Conservation (phyloP, 2,797 vertebrate genomes). For the Oreochromis grahami region DNA sequence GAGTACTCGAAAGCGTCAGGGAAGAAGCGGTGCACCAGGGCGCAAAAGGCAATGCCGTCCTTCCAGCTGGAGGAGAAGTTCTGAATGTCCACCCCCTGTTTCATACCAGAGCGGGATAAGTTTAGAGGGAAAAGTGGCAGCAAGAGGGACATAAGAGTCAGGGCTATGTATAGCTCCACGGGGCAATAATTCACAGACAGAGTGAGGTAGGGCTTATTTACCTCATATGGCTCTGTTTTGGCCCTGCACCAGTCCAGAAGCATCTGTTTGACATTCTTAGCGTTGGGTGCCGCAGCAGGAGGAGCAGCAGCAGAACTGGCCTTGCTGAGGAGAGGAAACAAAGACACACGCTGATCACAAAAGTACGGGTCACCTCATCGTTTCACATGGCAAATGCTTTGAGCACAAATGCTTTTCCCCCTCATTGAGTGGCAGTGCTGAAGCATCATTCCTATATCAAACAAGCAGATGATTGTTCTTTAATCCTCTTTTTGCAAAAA, state of each 20-base stretch:
- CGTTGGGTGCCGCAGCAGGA: slow-evolving; percentile 82
- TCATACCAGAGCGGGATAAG: not conserved
- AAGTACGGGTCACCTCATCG: not conserved
- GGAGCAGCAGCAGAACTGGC: slow-evolving; percentile 65
- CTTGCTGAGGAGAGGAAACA: slow-evolving; percentile 57
- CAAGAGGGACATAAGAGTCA: not conserved
- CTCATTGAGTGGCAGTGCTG: not conserved
- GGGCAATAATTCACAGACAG: slow-evolving; percentile 26
- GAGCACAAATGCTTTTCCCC: not conserved
- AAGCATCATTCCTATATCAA: not conserved
- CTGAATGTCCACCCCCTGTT: slow-evolving; percentile 89
- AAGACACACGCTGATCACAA: not conserved
- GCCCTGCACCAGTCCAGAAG: slow-evolving; percentile 96
- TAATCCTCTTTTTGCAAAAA: not conserved
- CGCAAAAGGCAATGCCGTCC: slow-evolving; percentile 96
- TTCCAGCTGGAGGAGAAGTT: slow-evolving; percentile 99
- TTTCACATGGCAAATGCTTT: not conserved
- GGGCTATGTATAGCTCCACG: slow-evolving; percentile 31
- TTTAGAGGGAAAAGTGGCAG: not conserved
- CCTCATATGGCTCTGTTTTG: slow-evolving; percentile 96
- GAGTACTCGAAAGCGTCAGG: slow-evolving; percentile 93
- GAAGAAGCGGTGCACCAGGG: slow-evolving; percentile 95
- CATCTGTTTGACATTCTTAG: slow-evolving; percentile 98
- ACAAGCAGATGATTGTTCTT: not conserved
- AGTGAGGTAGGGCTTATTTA: slow-evolving; percentile 48